Evolutionary conservation across 2,113 vertebrate species (phyloP).

Genomic region (Scartelaos histophorus): DNA sequence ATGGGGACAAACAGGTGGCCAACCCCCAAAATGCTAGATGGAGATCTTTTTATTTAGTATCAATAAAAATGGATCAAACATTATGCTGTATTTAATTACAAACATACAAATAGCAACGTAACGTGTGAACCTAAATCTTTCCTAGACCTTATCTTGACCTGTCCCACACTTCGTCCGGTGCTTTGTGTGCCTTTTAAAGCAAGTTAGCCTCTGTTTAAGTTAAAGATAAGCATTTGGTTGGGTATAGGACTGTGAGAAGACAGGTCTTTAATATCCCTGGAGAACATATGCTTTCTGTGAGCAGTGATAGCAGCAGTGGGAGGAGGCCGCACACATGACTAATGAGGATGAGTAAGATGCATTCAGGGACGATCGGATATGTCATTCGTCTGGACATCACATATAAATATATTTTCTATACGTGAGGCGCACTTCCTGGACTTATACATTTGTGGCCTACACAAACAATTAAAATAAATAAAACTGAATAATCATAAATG

Average conservation of each 20-base stretch:
- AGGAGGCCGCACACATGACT: slow-evolving; percentile 55
- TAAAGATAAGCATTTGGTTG: slow-evolving; percentile 26
- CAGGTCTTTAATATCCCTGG: slow-evolving; percentile 32
- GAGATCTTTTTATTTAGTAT: too few species aligned
- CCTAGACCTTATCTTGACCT: not conserved
- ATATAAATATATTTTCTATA: slow-evolving; percentile 44
- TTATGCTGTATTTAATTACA: not conserved
- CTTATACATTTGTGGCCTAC: slow-evolving; percentile 1
- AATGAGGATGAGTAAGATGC: slow-evolving; percentile 56
- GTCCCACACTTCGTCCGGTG: not conserved
- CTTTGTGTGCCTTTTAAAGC: not conserved
- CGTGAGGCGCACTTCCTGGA: not conserved
- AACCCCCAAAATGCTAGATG: too few species aligned
- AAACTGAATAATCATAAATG: not conserved
- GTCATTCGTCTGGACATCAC: slow-evolving; percentile 47
- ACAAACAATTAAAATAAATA: not conserved
- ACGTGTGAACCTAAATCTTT: not conserved
- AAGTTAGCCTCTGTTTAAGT: slow-evolving; percentile 17
- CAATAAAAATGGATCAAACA: not conserved
- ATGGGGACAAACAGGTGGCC: too few species aligned
- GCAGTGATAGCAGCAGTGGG: slow-evolving; percentile 47
- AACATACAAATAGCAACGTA: not conserved
- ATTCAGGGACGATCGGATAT: slow-evolving; percentile 35
- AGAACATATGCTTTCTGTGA: slow-evolving; percentile 51
- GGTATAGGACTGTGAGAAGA: slow-evolving; percentile 10